phyloP scores from a whole-genome alignment of 2,888 invertebrate species.

The Melanargia galathea region DNA sequence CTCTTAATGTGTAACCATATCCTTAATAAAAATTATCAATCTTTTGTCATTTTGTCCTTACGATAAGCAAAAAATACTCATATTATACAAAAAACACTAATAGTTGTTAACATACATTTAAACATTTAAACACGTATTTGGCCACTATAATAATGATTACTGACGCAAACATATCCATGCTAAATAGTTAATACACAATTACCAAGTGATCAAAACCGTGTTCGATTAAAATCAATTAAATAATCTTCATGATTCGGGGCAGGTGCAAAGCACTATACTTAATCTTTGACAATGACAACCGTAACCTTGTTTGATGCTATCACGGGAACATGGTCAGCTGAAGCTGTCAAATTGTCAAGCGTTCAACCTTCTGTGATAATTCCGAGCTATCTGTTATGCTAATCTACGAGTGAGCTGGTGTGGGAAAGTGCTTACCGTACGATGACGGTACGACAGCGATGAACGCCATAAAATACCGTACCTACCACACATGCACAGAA shows the following conservation, averaged over 20 bases:
- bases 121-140: no score
- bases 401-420: constrained; percentile 14
- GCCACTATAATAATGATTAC: no score
- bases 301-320: constrained; percentile 25
- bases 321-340: constrained; percentile 12
- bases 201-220: background rate
- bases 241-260: constrained; percentile 15
- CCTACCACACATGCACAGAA: no score
- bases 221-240: constrained; percentile 14
- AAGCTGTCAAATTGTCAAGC: constrained; percentile 27
- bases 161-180: background rate
- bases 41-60: no score
- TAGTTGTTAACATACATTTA: no score
- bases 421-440: background rate
- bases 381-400: constrained; percentile 23
- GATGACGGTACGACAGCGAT: background rate
- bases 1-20: no score
- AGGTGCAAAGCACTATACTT: constrained; percentile 22
- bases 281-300: constrained; percentile 26
- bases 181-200: constrained; percentile 1
- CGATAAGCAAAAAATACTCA: no score
- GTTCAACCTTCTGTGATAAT: constrained; percentile 26
- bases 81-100: no score
- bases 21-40: no score
- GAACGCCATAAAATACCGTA: no score